Percentiles rank a stretch among this genome's conserved stretches.
phyloP scores from a whole-genome alignment of 2,888 invertebrate species.

The Aricia artaxerxes region DNA sequence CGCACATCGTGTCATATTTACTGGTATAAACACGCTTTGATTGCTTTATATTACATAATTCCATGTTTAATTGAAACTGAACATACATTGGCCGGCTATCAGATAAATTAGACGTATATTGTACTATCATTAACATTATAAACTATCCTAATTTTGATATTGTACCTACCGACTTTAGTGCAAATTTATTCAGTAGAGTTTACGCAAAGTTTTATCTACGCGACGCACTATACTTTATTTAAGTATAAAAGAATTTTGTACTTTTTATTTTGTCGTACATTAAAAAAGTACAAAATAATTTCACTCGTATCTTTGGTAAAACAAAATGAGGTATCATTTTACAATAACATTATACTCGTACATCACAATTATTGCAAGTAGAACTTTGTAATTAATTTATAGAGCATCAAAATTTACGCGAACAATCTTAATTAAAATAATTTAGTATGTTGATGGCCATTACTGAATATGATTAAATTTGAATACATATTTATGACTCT shows the following conservation, averaged over 20 bases:
- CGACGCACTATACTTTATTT: too few relatives aligned
- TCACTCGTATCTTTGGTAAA: neutral
- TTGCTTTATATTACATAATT: constrained; percentile 36
- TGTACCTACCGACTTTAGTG: neutral
- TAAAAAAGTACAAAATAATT: neutral
- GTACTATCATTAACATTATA: constrained; percentile 10
- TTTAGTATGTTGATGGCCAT: constrained; percentile 29
- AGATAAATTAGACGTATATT: constrained; percentile 37
- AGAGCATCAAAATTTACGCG: constrained; percentile 29
- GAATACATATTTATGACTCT: constrained; percentile 29
- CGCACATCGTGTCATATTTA: constrained; percentile 14
- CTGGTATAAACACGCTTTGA: constrained; percentile 16
- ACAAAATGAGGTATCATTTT: neutral
- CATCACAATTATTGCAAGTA: constrained; percentile 4
- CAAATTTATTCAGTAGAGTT: too few relatives aligned
- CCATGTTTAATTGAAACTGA: constrained; percentile 40
- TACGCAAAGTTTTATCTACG: too few relatives aligned
- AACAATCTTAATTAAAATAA: constrained; percentile 32
- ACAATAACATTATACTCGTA: neutral
- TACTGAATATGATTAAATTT: constrained; percentile 33
- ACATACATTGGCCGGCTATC: constrained; percentile 41
- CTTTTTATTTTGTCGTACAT: too few relatives aligned
- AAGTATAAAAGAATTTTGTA: too few relatives aligned
- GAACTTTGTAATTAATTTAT: constrained; percentile 11
- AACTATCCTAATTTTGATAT: neutral